A percentile compares a stretch with the other conserved stretches of the same genome.
Conservation (phyloP, 2,888 invertebrate genomes). For the Oeneis ivallda region DNA sequence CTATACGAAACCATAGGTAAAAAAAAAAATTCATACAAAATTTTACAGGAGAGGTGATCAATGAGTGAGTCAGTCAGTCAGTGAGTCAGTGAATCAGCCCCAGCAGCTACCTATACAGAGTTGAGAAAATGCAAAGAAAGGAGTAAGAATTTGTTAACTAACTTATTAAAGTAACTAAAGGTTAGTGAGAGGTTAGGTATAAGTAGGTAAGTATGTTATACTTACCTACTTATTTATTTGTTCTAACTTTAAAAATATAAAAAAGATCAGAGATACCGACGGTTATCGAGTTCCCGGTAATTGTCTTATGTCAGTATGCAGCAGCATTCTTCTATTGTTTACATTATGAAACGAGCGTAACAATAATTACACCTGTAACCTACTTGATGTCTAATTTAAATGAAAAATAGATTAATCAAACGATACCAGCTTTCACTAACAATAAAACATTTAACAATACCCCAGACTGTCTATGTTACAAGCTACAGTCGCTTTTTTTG, state of each 20-base stretch:
- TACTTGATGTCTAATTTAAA: slow-evolving; percentile 73
- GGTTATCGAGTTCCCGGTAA: slow-evolving; percentile 26
- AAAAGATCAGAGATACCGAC: slow-evolving; percentile 18
- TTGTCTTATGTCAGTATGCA: slow-evolving; percentile 34
- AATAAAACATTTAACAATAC: slow-evolving; percentile 74
- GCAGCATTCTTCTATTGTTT: slow-evolving; percentile 51
- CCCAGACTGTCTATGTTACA: slow-evolving; percentile 65
- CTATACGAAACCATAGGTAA: too few relatives aligned
- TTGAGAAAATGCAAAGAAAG: neutral
- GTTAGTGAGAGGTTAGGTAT: neutral
- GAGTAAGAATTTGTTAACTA: too few relatives aligned
- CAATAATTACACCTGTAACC: slow-evolving; percentile 66
- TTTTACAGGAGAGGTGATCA: too few relatives aligned
- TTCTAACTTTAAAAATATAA: slow-evolving; percentile 11
- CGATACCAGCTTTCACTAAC: slow-evolving; percentile 69
- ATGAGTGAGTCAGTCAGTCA: too few relatives aligned
- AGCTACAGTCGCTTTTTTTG: slow-evolving; percentile 58
- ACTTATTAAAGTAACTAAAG: too few relatives aligned
- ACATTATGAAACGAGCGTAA: slow-evolving; percentile 62
- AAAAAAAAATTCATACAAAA: too few relatives aligned
- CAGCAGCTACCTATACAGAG: too few relatives aligned
- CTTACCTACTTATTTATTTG: slow-evolving; percentile 1
- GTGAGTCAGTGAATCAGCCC: too few relatives aligned
- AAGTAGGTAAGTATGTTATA: too few relatives aligned
- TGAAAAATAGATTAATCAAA: slow-evolving; percentile 74